Conservation (phyloP, 2,888 invertebrate species). For the Carcina quercana region DNA sequence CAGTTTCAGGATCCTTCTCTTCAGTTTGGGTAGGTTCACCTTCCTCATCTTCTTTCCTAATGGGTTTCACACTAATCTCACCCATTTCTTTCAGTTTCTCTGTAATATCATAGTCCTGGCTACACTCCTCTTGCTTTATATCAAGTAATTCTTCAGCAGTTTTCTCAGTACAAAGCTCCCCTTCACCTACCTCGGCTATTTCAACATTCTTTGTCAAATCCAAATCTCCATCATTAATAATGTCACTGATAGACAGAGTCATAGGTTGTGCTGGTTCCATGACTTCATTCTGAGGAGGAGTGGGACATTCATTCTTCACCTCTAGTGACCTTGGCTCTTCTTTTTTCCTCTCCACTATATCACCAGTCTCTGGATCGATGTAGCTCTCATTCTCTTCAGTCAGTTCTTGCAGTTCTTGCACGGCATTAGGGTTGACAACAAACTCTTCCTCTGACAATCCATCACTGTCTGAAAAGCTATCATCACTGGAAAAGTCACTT, state of each 20-base stretch:
- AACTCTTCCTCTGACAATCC: slow-evolving; percentile 68
- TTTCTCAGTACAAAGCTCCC: slow-evolving; percentile 61
- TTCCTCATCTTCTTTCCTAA: slow-evolving; percentile 44
- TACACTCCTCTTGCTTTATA: slow-evolving; percentile 56
- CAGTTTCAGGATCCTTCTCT: slow-evolving; percentile 49
- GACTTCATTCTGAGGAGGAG: slow-evolving; percentile 14
- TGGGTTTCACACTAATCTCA: slow-evolving; percentile 63
- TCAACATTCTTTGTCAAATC: slow-evolving; percentile 66
- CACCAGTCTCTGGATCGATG: slow-evolving; percentile 68
- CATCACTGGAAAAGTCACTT: slow-evolving; percentile 66
- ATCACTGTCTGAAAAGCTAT: slow-evolving; percentile 60
- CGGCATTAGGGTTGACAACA: slow-evolving; percentile 62
- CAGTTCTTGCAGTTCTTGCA: slow-evolving; percentile 57
- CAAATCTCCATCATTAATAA: slow-evolving; percentile 62
- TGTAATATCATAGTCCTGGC: slow-evolving; percentile 74
- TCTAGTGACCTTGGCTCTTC: slow-evolving; percentile 19
- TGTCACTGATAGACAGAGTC: slow-evolving; percentile 66
- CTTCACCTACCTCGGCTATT: slow-evolving; percentile 60
- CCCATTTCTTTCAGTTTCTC: slow-evolving; percentile 79
- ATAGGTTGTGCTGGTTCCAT: slow-evolving; percentile 35
- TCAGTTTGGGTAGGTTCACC: slow-evolving; percentile 28
- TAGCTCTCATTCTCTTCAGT: slow-evolving; percentile 66
- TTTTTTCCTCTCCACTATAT: slow-evolving; percentile 48
- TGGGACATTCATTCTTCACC: slow-evolving; percentile 10
- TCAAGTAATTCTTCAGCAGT: slow-evolving; percentile 51